Percentiles rank a stretch among this genome's conserved stretches.
These are phyloP conservation scores for Percina caprodes DNA, from an alignment of 2,113 vertebrate genomes.

Conservation along the genomic window DNA sequence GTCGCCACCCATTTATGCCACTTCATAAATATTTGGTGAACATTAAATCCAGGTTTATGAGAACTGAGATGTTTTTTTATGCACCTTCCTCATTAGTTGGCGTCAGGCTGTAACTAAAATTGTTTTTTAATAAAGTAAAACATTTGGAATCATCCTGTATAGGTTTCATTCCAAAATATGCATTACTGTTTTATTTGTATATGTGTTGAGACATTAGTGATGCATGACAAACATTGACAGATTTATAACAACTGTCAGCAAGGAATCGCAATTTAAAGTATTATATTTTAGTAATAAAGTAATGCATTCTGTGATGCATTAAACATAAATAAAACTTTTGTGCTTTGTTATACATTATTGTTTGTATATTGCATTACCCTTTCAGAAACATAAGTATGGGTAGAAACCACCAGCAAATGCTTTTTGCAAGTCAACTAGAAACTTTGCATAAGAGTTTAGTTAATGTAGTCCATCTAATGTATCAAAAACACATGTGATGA, in stretches of 20 bases:
- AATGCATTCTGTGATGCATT: not conserved
- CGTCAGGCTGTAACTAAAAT: not conserved
- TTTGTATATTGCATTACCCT: not conserved
- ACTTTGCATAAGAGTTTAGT: not conserved
- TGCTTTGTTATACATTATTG: not conserved
- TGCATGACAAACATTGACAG: not conserved
- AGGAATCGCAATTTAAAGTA: not conserved
- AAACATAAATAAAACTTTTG: not conserved
- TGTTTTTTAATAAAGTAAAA: not conserved
- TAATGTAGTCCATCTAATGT: conserved; percentile 10
- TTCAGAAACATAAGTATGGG: not conserved
- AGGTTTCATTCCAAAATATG: not conserved
- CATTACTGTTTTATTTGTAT: not conserved
- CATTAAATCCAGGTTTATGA: conserved; percentile 27
- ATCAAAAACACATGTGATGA: not conserved
- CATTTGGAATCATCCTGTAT: not conserved
- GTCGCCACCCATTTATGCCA: conserved; percentile 16
- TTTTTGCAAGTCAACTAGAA: not conserved
- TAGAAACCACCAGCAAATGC: not conserved
- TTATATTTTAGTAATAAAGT: not conserved
- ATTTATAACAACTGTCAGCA: not conserved
- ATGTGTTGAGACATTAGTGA: not conserved
- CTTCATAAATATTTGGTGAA: conserved; percentile 39
- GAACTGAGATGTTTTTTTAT: conserved; percentile 2
- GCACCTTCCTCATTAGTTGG: not conserved